These are phyloP conservation scores for Zaprionus obscuricornis DNA, from an alignment of 2,888 invertebrate genomes.

Conservation along the genomic window DNA sequence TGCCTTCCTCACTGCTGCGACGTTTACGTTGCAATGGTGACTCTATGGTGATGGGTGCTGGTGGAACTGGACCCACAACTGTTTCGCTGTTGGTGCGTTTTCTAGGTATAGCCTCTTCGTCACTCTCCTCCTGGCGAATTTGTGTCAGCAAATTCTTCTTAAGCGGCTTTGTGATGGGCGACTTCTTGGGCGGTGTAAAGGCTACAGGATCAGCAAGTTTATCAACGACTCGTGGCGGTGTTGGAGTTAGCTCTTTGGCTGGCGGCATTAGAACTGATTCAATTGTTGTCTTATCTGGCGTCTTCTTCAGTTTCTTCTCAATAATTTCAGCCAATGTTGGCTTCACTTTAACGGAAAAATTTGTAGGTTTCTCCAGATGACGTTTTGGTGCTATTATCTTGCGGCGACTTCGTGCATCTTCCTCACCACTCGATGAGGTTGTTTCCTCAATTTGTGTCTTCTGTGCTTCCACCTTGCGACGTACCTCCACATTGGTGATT, in stretches of 20 bases:
- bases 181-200: slow-evolving; percentile 62
- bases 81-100: slow-evolving; percentile 74
- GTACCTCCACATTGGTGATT: slow-evolving; percentile 68
- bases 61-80: slow-evolving; percentile 5
- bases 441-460: slow-evolving; percentile 73
- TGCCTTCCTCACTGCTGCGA: slow-evolving; percentile 72
- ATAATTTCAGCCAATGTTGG: slow-evolving; percentile 78
- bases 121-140: slow-evolving; percentile 71
- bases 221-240: slow-evolving; percentile 17
- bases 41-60: slow-evolving; percentile 25
- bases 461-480: slow-evolving; percentile 81
- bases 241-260: neutral
- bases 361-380: slow-evolving; percentile 49
- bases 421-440: slow-evolving; percentile 81
- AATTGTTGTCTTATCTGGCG: slow-evolving; percentile 49
- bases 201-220: neutral
- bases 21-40: slow-evolving; percentile 71
- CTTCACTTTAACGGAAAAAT: slow-evolving; percentile 57
- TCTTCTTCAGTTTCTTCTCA: slow-evolving; percentile 77
- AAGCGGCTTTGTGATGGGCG: slow-evolving; percentile 74
- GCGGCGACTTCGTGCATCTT: slow-evolving; percentile 65
- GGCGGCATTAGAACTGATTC: slow-evolving; percentile 5
- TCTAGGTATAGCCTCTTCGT: slow-evolving; percentile 67
- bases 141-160: slow-evolving; percentile 78
- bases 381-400: slow-evolving; percentile 69